phyloP scores from a whole-genome alignment of 2,113 vertebrate genomes.

The Paradisaea rubra region DNA sequence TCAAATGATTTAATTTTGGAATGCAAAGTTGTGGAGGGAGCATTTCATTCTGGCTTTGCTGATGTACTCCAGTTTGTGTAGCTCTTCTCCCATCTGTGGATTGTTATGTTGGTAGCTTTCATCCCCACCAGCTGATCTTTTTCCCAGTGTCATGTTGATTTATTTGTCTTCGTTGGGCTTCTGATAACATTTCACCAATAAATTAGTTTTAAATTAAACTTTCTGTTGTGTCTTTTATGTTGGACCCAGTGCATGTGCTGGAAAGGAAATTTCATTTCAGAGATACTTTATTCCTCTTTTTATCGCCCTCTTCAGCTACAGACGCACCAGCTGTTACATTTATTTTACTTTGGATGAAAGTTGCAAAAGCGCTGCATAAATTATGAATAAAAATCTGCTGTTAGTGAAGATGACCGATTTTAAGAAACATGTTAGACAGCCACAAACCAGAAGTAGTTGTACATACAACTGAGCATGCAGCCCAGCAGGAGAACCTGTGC shows the following conservation, averaged over 20 bases:
- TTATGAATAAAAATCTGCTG: not conserved
- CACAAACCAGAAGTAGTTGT: not conserved
- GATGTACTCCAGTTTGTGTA: not conserved
- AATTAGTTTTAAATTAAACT: constrained; percentile 51
- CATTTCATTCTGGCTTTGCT: not conserved
- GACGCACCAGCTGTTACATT: not conserved
- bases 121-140: constrained; percentile 34
- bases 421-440: not conserved
- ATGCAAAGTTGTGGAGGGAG: not conserved
- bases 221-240: constrained; percentile 13
- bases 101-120: constrained; percentile 4
- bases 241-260: not conserved
- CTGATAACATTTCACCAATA: constrained; percentile 47
- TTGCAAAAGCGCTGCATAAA: not conserved
- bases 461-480: not conserved
- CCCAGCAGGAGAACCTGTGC: not conserved
- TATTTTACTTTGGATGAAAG: constrained; percentile 18
- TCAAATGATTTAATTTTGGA: not conserved
- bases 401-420: not conserved
- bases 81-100: not conserved
- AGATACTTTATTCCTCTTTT: constrained; percentile 42
- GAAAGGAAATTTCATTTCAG: constrained; percentile 48
- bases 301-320: not conserved
- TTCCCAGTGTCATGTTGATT: constrained; percentile 20
- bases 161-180: constrained; percentile 9